Percentiles rank a stretch among this genome's conserved stretches.
phyloP scores from a whole-genome alignment of 2,113 vertebrate genomes.

The Neopipo cinnamomea region DNA sequence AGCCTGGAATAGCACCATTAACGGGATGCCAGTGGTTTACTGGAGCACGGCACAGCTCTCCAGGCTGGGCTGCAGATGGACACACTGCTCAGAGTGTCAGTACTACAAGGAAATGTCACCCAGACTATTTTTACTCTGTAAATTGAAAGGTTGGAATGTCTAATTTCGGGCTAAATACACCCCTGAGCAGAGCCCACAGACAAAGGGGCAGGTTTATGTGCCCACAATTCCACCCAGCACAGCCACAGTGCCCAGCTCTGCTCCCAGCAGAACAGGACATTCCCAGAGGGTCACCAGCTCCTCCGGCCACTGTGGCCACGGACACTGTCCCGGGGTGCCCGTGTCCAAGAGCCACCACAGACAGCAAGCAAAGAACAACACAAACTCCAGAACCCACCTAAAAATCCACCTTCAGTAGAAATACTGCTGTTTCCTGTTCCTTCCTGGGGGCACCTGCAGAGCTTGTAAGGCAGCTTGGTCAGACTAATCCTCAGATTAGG shows the following conservation, averaged over 20 bases:
- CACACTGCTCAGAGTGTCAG: neutral
- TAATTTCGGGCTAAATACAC: neutral
- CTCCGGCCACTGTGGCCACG: rapidly evolving
- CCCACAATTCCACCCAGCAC: neutral
- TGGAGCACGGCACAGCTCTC: neutral
- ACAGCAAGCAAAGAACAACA: neutral
- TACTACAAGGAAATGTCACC: neutral
- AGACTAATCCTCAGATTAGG: neutral
- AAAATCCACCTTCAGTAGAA: neutral
- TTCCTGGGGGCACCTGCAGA: neutral
- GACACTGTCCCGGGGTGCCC: rapidly evolving
- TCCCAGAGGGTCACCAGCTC: neutral
- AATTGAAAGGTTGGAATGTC: neutral
- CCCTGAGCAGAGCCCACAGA: neutral
- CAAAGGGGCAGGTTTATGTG: neutral
- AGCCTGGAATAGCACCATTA: neutral
- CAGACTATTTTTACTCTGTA: neutral
- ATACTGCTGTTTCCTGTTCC: neutral
- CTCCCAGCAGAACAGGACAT: rapidly evolving
- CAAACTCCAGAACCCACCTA: neutral
- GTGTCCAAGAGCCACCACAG: rapidly evolving
- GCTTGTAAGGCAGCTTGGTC: rapidly evolving
- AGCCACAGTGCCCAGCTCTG: neutral
- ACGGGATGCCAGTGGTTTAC: neutral
- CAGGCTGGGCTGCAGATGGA: neutral